Percentiles rank a stretch among this genome's conserved stretches.
phyloP scores from a whole-genome alignment of 2,113 vertebrate species.

The Piaya cayana region DNA sequence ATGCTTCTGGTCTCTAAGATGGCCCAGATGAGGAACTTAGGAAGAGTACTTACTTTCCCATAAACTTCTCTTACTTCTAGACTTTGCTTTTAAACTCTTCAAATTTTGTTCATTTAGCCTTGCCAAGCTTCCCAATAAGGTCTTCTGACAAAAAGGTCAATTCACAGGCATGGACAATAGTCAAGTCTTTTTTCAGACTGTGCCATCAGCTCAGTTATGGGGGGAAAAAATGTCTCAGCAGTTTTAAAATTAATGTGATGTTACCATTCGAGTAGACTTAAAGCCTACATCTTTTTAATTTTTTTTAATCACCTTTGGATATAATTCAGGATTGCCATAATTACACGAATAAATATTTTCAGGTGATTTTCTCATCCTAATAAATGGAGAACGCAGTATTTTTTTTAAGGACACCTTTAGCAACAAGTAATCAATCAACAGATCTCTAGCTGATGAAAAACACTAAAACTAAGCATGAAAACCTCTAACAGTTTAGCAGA shows the following conservation, averaged over 20 bases:
- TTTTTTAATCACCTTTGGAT: not conserved
- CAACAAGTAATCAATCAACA: not conserved
- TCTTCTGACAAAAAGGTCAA: not conserved
- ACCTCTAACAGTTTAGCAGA: not conserved
- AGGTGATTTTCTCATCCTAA: not conserved
- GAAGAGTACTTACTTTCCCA: not conserved
- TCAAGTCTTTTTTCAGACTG: not conserved
- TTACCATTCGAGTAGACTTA: not conserved
- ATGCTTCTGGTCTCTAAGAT: not conserved
- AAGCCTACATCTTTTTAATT: not conserved
- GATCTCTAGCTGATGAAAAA: not conserved
- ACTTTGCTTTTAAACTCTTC: not conserved
- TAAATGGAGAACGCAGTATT: not conserved
- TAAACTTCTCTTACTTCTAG: not conserved
- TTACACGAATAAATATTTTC: not conserved
- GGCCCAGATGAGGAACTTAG: not conserved
- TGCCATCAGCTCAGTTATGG: not conserved
- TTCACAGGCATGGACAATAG: rapidly evolving
- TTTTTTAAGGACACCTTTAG: not conserved
- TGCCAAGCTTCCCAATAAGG: not conserved
- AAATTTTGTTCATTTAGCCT: not conserved
- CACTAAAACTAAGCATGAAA: not conserved
- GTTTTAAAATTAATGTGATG: not conserved
- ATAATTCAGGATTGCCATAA: not conserved
- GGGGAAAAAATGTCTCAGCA: not conserved